Evolutionary conservation across 1,140 invertebrate genomes (phyloP).

Genomic region (Holcopasites calliopsidis): DNA sequence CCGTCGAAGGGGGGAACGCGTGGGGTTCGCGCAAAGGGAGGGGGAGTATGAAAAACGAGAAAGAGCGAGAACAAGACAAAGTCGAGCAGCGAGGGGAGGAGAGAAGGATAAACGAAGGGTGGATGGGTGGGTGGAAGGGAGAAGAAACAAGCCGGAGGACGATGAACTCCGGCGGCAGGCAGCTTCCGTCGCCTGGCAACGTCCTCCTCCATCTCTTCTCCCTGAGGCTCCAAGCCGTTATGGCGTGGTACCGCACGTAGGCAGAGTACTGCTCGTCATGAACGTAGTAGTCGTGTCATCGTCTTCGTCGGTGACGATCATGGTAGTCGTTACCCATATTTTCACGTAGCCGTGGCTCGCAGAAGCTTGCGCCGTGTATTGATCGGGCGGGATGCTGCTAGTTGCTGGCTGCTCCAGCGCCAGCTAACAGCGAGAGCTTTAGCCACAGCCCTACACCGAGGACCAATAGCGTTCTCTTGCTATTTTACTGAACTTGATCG

Average conservation of each 20-base stretch:
- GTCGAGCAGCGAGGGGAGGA: not conserved
- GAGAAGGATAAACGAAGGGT: slow-evolving; percentile 42
- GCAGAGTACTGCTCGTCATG: slow-evolving; percentile 38
- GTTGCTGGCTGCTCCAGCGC: slow-evolving; percentile 17
- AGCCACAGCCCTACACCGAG: slow-evolving; percentile 11
- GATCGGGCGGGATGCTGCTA: slow-evolving; percentile 54
- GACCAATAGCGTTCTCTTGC: slow-evolving; percentile 9
- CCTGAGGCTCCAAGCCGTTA: slow-evolving; percentile 35
- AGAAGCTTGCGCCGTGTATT: slow-evolving; percentile 56
- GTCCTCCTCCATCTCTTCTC: slow-evolving; percentile 36
- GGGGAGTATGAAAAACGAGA: slow-evolving; percentile 22
- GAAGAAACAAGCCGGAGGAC: slow-evolving; percentile 63
- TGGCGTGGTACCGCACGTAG: slow-evolving; percentile 46
- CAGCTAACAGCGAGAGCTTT: slow-evolving; percentile 13
- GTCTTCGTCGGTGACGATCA: slow-evolving; percentile 54
- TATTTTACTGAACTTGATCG: too few relatives aligned
- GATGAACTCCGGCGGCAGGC: slow-evolving; percentile 72
- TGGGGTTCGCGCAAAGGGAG: slow-evolving; percentile 16
- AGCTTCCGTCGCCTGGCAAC: slow-evolving; percentile 78
- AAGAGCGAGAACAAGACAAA: slow-evolving; percentile 33
- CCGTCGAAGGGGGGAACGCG: not conserved
- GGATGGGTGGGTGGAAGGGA: slow-evolving; percentile 51
- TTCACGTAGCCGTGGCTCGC: slow-evolving; percentile 38
- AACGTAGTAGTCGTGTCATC: slow-evolving; percentile 50
- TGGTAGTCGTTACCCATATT: slow-evolving; percentile 55